These are phyloP conservation scores for Paradoxurus hermaphroditus DNA, from an alignment of 2,113 vertebrate species.

Conservation along the genomic window DNA sequence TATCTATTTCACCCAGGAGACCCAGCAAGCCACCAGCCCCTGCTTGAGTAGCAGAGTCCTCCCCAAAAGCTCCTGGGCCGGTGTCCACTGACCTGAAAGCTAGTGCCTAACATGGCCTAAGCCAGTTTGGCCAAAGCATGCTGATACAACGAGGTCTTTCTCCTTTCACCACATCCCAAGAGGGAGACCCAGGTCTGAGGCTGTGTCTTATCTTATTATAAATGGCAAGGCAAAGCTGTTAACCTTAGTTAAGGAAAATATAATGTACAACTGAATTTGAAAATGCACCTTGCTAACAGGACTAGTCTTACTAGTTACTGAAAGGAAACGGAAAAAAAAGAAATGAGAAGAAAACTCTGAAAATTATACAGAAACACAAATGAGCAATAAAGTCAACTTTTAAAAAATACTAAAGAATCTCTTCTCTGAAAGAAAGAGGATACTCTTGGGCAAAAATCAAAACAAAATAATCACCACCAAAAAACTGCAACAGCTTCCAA, in stretches of 20 bases:
- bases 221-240: not conserved
- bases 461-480: not conserved
- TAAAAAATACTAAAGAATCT: not conserved
- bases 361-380: not conserved
- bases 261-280: not conserved
- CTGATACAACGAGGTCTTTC: not conserved
- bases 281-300: not conserved
- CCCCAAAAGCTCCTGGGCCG: not conserved
- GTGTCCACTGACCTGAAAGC: not conserved
- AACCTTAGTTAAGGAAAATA: not conserved
- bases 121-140: not conserved
- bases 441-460: not conserved
- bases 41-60: rapidly evolving
- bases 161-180: not conserved
- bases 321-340: not conserved
- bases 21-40: not conserved
- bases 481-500: not conserved
- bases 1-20: not conserved
- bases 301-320: not conserved
- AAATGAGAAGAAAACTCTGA: not conserved
- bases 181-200: not conserved
- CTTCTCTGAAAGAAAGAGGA: not conserved
- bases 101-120: rapidly evolving
- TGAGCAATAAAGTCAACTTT: not conserved
- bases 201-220: not conserved